These are phyloP conservation scores for Macrocentrus cingulum DNA, from an alignment of 1,140 invertebrate genomes.

Conservation along the genomic window DNA sequence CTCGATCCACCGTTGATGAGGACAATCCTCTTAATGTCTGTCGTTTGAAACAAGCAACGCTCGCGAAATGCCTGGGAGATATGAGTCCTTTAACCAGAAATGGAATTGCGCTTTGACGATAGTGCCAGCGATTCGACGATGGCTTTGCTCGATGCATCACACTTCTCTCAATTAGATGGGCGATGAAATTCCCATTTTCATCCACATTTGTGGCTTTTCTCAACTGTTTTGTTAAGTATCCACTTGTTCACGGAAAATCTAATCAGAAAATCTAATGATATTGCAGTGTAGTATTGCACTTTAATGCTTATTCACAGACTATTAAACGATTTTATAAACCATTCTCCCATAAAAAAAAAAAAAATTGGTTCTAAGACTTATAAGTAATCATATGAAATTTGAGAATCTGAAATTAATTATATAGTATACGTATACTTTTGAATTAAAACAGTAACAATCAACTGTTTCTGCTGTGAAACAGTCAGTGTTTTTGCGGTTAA, in stretches of 20 bases:
- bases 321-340: no score
- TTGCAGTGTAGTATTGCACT: no score
- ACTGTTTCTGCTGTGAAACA: no score
- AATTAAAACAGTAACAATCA: no score
- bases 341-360: no score
- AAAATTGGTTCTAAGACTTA: no score
- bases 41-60: not conserved
- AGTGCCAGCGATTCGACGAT: slow-evolving; percentile 1
- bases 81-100: slow-evolving; percentile 13
- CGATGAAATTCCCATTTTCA: slow-evolving; percentile 6
- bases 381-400: no score
- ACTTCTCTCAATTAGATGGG: slow-evolving; percentile 9
- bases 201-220: not conserved
- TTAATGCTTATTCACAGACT: no score
- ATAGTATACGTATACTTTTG: no score
- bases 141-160: not conserved
- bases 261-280: no score
- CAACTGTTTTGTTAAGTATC: not conserved
- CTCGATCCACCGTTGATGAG: slow-evolving; percentile 18
- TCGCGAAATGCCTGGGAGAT: not conserved
- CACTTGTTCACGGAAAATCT: not conserved
- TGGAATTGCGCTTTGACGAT: slow-evolving; percentile 14
- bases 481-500: no score
- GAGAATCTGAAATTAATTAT: no score
- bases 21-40: slow-evolving; percentile 25